Evolutionary conservation across 2,113 vertebrate genomes (phyloP).

Genomic region (Psammodynastes pulverulentus): DNA sequence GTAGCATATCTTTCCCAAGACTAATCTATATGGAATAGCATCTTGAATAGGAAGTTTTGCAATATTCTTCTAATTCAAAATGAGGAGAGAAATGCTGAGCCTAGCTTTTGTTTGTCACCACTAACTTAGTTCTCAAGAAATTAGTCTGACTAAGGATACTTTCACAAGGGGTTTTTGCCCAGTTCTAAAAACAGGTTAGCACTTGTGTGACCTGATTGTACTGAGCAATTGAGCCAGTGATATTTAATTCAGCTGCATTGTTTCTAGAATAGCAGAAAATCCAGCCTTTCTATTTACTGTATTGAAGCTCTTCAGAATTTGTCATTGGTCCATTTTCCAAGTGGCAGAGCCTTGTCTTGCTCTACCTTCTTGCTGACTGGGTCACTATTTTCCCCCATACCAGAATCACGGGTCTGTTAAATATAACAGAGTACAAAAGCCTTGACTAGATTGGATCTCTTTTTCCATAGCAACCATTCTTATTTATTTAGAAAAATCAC

Average conservation of each 20-base stretch:
- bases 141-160: neutral
- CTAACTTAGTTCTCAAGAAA: neutral
- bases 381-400: neutral
- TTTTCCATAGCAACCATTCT: neutral
- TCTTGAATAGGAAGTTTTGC: constrained; percentile 14
- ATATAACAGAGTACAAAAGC: neutral
- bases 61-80: constrained; percentile 42
- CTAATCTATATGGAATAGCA: neutral
- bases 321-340: neutral
- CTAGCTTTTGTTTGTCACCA: neutral
- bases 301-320: neutral
- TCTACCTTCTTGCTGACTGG: neutral
- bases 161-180: neutral
- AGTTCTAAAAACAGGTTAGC: neutral
- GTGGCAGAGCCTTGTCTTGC: neutral
- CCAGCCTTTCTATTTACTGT: neutral
- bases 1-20: constrained; percentile 11
- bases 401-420: neutral
- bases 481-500: neutral
- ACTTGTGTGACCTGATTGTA: neutral
- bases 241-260: neutral
- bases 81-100: constrained; percentile 13
- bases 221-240: neutral
- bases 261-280: neutral
- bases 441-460: neutral